Conservation (phyloP, 2,797 vertebrate genomes). For the Gila robusta region DNA sequence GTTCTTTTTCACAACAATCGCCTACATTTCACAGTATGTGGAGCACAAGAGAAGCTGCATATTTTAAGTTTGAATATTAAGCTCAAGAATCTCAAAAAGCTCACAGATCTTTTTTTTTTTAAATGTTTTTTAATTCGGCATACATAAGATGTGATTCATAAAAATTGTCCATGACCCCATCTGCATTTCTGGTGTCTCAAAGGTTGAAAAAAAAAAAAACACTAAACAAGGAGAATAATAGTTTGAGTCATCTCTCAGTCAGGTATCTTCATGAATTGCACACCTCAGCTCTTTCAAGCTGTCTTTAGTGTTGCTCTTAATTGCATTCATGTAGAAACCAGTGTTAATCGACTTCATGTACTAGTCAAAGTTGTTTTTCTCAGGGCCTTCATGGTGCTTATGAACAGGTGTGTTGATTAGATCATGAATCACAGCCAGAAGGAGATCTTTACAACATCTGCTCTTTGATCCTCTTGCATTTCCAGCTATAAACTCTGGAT, state of each 20-base stretch:
- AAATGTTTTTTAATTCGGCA: too few species aligned
- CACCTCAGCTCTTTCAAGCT: neutral
- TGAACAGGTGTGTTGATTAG: constrained; percentile 43
- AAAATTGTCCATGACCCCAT: neutral
- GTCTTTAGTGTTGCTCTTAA: constrained; percentile 6
- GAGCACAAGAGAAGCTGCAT: neutral
- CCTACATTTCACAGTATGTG: neutral
- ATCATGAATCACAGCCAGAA: constrained; percentile 24
- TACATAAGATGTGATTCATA: neutral
- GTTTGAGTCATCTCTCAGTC: neutral
- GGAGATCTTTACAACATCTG: constrained; percentile 24
- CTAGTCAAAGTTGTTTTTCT: constrained; percentile 1
- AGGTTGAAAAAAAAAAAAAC: neutral
- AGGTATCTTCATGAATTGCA: neutral
- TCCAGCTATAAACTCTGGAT: constrained; percentile 22
- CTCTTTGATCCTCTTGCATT: constrained; percentile 30
- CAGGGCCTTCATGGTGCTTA: neutral
- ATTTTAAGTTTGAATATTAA: neutral
- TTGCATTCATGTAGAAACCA: neutral
- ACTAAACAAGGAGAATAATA: neutral
- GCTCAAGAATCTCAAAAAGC: neutral
- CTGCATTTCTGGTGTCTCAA: neutral
- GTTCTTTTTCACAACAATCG: neutral
- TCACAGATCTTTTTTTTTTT: too few species aligned
- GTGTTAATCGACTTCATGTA: constrained; percentile 4